These are phyloP conservation scores for Melinaea marsaeus DNA, from an alignment of 2,888 invertebrate species.

Conservation along the genomic window DNA sequence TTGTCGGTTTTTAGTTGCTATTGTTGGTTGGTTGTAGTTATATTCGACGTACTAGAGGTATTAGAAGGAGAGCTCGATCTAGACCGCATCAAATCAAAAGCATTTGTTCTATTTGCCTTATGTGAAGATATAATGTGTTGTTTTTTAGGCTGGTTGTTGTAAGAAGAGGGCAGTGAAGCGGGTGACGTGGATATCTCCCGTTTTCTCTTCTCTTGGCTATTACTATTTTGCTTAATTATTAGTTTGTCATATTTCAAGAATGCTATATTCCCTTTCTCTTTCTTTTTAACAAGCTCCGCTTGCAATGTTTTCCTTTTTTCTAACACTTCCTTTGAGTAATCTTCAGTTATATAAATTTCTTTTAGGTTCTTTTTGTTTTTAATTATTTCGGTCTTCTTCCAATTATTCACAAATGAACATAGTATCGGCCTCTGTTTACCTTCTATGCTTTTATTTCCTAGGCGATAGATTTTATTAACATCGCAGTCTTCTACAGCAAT, in stretches of 20 bases:
- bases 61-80: constrained; percentile 11
- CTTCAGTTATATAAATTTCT: too few relatives aligned
- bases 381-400: constrained; percentile 31
- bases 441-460: constrained; percentile 22
- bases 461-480: constrained; percentile 31
- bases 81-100: constrained; percentile 13
- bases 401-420: constrained; percentile 25
- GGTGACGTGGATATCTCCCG: constrained; percentile 10
- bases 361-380: too few relatives aligned
- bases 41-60: background rate
- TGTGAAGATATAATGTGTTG: constrained; percentile 5
- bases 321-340: too few relatives aligned
- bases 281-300: constrained; percentile 29
- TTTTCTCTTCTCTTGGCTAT: background rate
- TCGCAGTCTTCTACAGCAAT: constrained; percentile 32
- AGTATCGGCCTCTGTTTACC: constrained; percentile 21
- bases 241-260: constrained; percentile 23
- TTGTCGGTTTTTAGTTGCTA: constrained; percentile 16
- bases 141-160: constrained; percentile 18
- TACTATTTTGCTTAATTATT: background rate
- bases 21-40: constrained; percentile 3
- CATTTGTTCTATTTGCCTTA: constrained; percentile 10
- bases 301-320: constrained; percentile 32
- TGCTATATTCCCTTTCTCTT: constrained; percentile 31
- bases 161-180: constrained; percentile 21